These are phyloP conservation scores for Alectura lathami DNA, from an alignment of 2,113 vertebrate genomes.

Conservation along the genomic window DNA sequence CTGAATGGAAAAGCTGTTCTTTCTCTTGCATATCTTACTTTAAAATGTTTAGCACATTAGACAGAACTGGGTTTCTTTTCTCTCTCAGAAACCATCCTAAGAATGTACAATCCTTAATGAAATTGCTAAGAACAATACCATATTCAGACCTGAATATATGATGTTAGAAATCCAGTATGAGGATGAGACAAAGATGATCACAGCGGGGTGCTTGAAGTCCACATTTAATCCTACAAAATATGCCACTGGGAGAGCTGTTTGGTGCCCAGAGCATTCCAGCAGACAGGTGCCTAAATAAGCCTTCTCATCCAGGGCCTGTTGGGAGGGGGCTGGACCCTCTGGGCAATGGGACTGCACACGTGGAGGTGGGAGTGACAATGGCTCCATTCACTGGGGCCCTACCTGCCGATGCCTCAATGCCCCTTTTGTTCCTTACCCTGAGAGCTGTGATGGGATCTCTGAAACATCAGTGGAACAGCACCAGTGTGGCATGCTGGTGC, in stretches of 20 bases:
- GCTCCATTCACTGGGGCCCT: neutral
- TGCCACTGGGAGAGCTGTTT: neutral
- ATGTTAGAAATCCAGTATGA: neutral
- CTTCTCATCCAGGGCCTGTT: neutral
- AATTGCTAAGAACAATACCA: neutral
- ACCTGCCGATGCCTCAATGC: neutral
- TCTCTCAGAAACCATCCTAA: neutral
- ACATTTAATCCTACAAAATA: neutral
- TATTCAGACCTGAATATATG: neutral
- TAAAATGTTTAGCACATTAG: neutral
- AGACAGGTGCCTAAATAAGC: neutral
- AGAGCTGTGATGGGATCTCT: neutral
- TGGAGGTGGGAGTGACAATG: neutral
- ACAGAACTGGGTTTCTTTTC: neutral
- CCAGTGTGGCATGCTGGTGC: neutral
- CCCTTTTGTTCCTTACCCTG: neutral
- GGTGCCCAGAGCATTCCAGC: neutral
- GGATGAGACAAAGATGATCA: neutral
- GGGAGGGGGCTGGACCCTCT: neutral
- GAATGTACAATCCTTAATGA: neutral
- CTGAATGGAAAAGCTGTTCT: neutral
- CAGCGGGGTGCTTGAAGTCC: neutral
- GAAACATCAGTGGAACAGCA: neutral
- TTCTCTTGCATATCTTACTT: neutral
- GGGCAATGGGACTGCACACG: accelerated